Evolutionary conservation across 2,888 invertebrate genomes (phyloP), one percentile per base, ranked within the genome.

Genomic region (Lottia gigantea): DNA sequence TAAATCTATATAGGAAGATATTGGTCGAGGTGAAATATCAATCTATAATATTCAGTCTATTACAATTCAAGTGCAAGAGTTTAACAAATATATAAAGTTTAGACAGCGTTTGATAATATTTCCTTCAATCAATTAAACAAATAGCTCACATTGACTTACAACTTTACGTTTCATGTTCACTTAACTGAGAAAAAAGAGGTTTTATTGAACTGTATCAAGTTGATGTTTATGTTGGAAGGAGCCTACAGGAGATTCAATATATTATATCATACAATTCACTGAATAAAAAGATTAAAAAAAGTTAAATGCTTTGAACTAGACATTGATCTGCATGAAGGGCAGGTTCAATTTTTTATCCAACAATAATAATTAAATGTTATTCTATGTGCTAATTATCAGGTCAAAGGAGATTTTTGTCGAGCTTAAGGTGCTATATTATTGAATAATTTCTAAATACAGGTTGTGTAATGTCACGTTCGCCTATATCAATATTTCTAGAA

Each of bases 101-200:
- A 55, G 19, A 23, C 55, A 55, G 55, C 23, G 19, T 23, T 55
- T 55, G 55, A 55, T 55, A 55, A 55, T 55, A 55, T 55, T 55
- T 55, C 55, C 55, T 23, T 19, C 23, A 23, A 55, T 55, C 55
- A 55, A 55, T 55, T 55, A 23, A 23, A 55, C 19, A 55, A 55
- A 55, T 55, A 55, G 19, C 23, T 19, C 23, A 8, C 55, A 55
- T 55, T 55, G 55, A 55, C 55, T 55, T 55, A 55, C 19, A 23
- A 23, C 55, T 55, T 12, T 23, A 23, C 19, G 55, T 55, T 55
- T 55, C 23, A 23, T 23, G 55, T 55, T 55, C 19, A 23, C 19
- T 55, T 23, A 55, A 23, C 55, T 23, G 8, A 23, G 55, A 55
- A 19, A 40, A 55, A 55, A 55, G 55, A 55, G 14, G 55, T 23